A percentile compares a stretch with the other conserved stretches of the same genome.
Evolutionary conservation across 2,888 invertebrate species (phyloP).

Genomic region (Pachydiplax longipennis): DNA sequence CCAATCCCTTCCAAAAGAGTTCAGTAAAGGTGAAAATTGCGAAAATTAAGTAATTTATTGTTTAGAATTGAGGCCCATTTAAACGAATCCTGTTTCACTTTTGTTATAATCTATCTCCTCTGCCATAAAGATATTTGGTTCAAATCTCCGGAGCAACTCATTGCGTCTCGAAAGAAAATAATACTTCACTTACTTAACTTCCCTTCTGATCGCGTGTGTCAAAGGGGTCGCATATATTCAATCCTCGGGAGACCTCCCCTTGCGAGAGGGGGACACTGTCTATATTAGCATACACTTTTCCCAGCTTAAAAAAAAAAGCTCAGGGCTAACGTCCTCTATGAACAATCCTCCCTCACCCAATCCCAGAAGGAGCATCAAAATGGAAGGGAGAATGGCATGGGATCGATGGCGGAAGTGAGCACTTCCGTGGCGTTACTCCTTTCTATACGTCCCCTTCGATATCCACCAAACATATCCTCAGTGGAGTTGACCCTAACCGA

Average conservation of each 20-base stretch:
- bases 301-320: background rate
- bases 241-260: background rate
- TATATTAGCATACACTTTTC: background rate
- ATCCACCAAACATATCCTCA: no score
- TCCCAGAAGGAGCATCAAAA: background rate
- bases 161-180: background rate
- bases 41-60: no score
- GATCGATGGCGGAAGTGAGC: no score
- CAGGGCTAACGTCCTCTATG: background rate
- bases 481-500: no score
- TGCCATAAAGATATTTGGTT: no score
- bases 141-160: background rate
- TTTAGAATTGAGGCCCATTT: no score
- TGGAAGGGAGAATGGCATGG: background rate
- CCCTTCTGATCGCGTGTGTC: background rate
- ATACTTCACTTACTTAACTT: background rate
- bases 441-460: background rate
- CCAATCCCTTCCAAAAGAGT: no score
- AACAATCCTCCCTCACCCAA: background rate
- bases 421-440: slow-evolving; percentile 11
- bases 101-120: no score
- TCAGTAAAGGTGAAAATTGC: no score
- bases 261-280: background rate
- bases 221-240: background rate
- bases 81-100: no score